Conservation (phyloP, 2,888 invertebrate genomes). For the Tetramorium bicarinatum region DNA sequence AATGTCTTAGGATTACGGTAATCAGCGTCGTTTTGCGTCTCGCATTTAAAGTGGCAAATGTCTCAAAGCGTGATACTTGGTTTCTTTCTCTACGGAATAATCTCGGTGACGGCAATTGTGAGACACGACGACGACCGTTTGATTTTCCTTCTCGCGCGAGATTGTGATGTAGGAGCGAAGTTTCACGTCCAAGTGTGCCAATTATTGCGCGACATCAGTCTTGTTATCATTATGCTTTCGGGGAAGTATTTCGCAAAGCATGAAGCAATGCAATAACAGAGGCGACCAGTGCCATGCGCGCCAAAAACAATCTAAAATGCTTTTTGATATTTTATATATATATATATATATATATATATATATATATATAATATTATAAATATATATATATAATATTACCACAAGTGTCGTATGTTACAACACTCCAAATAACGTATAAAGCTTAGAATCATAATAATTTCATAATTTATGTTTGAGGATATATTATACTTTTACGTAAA, state of each 20-base stretch:
- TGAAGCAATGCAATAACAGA: constrained; percentile 63
- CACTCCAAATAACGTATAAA: neutral
- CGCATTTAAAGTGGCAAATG: neutral
- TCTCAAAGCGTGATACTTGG: neutral
- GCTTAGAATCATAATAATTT: neutral
- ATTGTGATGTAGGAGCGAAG: constrained; percentile 19
- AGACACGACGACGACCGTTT: neutral
- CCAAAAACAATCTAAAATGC: constrained; percentile 17
- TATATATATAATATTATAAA: no score
- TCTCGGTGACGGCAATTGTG: neutral
- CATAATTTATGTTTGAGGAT: constrained; percentile 6
- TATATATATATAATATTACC: constrained; percentile 40
- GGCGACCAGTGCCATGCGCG: constrained; percentile 10
- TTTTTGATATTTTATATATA: no score
- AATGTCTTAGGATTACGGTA: neutral
- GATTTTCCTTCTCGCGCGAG: neutral
- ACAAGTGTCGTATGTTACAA: neutral
- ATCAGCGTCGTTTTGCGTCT: neutral
- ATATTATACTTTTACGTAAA: constrained; percentile 4
- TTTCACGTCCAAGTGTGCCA: constrained; percentile 38
- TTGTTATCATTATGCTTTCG: constrained; percentile 57
- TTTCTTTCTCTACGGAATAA: neutral
- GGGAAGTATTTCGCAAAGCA: constrained; percentile 58
- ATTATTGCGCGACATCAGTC: constrained; percentile 42
- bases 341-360: no score